These are phyloP conservation scores for Diplodus puntazzo DNA, from an alignment of 2,797 vertebrate genomes.

Conservation along the genomic window DNA sequence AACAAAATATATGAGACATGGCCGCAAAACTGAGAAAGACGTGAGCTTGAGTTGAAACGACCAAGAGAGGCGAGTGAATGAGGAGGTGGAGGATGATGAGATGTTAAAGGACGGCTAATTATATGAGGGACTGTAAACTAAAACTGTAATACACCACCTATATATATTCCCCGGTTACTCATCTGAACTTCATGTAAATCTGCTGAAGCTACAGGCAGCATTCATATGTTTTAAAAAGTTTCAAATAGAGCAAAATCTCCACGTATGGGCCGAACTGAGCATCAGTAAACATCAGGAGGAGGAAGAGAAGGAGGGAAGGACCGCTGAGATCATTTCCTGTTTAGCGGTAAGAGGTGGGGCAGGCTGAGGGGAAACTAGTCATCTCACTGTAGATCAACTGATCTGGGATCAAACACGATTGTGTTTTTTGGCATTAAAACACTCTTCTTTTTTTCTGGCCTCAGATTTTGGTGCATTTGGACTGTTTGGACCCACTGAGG, in stretches of 20 bases:
- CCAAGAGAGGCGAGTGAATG: slow-evolving; percentile 19
- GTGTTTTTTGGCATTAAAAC: background rate
- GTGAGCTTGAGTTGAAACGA: slow-evolving; percentile 15
- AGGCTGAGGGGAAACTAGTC: slow-evolving; percentile 47
- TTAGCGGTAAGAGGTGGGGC: slow-evolving; percentile 51
- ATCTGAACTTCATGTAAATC: background rate
- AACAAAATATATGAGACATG: slow-evolving; percentile 20
- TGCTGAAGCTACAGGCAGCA: background rate
- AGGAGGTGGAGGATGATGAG: slow-evolving; percentile 28
- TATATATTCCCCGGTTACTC: background rate
- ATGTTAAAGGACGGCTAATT: slow-evolving; percentile 36
- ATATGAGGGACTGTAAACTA: background rate
- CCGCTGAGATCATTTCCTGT: slow-evolving; percentile 77
- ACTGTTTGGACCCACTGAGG: background rate
- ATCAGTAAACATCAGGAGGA: slow-evolving; percentile 53
- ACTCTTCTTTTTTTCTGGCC: too few relatives aligned
- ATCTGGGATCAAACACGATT: slow-evolving; percentile 14
- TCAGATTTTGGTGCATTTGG: background rate
- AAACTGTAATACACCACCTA: background rate
- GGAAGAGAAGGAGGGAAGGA: slow-evolving; percentile 3
- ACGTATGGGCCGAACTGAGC: slow-evolving; percentile 41
- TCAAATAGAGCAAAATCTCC: slow-evolving; percentile 18
- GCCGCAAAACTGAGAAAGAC: slow-evolving; percentile 29
- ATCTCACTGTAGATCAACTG: slow-evolving; percentile 50
- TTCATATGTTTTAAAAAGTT: background rate